Evolutionary conservation across 2,888 invertebrate species (phyloP), one percentile per base, ranked within the genome.

Genomic region (Leptopilina syphax): DNA sequence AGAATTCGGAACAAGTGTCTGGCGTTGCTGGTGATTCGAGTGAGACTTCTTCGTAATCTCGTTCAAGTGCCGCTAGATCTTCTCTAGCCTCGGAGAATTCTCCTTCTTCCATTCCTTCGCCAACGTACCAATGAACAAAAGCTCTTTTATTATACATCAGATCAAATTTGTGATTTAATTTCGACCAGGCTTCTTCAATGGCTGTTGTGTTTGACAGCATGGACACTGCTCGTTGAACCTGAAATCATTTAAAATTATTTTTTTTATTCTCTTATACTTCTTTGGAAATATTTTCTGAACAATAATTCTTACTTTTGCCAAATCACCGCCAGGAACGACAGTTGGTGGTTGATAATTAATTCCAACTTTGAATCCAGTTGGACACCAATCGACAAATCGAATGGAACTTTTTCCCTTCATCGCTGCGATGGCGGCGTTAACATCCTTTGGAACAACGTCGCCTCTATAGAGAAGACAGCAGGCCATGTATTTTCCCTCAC

Each of bases 91-190:
- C 97, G 0, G 96, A 95, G 92, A 97, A 97, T 92, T 98, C 96
- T 67, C 96, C 96, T 91, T 96, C 96, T 89, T 96, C 96, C 96
- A 97, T 97, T 83, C 97, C 97, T 91, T 97, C 97, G 7, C 96
- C 96, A 0, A 96, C 96, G 90, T 96, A 96, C 98, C 98, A 98
- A 92, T 98, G 98, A 24, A 98, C 98, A 92, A 98, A 98, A 4
- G 98, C 98, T 82, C 98, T 95, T 92, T 98, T 98, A 63, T 98
- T 97, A 93, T 97, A 98, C 98, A 98, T 98, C 88, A 98, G 93
- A 92, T 98, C 98, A 92, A 98, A 98, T 92, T 98, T 98, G 92
- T 97, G 97, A 93, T 98, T 97, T 81, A 98, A 93, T 87, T 97
- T 96, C 84, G 96, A 85, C 91, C 91, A 91, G 0, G 90, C 89